Percentiles rank a stretch among this genome's conserved stretches.
phyloP scores from a whole-genome alignment of 2,888 invertebrate genomes.

The Lysandra bellargus region DNA sequence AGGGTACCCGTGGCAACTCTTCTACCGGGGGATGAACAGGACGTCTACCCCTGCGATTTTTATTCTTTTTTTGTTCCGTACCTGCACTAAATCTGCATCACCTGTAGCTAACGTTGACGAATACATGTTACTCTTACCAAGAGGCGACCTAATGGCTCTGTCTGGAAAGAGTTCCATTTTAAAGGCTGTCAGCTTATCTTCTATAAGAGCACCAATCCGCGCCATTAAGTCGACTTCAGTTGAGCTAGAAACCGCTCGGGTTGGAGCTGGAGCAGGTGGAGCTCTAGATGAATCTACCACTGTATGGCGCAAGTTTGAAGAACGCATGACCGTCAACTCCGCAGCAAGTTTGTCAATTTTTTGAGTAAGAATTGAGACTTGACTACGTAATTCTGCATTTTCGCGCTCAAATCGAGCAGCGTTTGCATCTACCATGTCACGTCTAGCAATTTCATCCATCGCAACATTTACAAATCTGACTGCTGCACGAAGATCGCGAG shows the following conservation, averaged over 20 bases:
- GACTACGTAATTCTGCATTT: neutral
- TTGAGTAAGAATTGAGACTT: neutral
- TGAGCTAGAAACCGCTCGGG: neutral
- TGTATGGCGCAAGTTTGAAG: neutral
- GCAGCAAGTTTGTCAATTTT: constrained; percentile 7
- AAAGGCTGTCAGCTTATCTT: neutral
- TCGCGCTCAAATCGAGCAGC: neutral
- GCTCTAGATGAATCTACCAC: neutral
- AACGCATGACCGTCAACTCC: neutral
- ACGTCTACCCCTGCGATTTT: neutral
- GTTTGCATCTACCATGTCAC: too few relatives aligned
- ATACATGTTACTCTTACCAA: neutral
- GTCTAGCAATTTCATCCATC: too few relatives aligned
- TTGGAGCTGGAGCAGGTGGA: neutral
- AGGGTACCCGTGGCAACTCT: neutral
- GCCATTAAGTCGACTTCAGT: neutral
- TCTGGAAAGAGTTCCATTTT: neutral
- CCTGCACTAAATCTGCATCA: neutral
- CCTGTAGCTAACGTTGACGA: neutral
- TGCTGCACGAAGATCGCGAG: too few relatives aligned
- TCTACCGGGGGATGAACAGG: neutral
- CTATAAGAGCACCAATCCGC: neutral
- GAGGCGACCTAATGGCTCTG: neutral
- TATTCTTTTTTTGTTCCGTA: neutral
- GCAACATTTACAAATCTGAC: too few relatives aligned